Percentiles rank a stretch among this genome's conserved stretches.
Conservation (phyloP, 2,797 vertebrate genomes). For the Cottoperca gobio region DNA sequence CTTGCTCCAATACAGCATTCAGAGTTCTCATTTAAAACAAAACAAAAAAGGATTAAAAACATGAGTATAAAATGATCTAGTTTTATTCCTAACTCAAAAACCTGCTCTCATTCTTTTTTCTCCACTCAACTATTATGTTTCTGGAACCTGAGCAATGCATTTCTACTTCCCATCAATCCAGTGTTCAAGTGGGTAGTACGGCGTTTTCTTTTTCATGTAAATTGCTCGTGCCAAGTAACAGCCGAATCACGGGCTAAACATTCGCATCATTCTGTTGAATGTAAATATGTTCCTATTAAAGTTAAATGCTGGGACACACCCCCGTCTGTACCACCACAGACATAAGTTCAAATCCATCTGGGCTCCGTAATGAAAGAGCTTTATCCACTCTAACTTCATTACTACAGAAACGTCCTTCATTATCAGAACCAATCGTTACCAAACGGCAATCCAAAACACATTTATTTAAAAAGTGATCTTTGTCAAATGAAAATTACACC, state of each 20-base stretch:
- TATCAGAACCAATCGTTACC: conserved; percentile 31
- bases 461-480: conserved; percentile 38
- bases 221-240: neutral
- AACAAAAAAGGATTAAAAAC: conserved; percentile 1
- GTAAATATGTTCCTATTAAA: conserved; percentile 6
- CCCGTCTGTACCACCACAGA: neutral
- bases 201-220: neutral
- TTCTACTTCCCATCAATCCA: conserved; percentile 32
- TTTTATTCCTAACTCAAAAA: conserved; percentile 26
- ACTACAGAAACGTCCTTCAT: conserved; percentile 38
- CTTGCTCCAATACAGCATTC: conserved; percentile 44
- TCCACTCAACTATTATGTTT: neutral
- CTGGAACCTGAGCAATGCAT: neutral
- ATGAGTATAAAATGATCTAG: conserved; percentile 45
- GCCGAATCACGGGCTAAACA: neutral
- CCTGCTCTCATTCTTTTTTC: neutral
- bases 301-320: neutral
- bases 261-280: neutral
- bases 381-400: conserved; percentile 3
- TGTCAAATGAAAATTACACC: conserved; percentile 44
- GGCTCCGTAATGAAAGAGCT: neutral
- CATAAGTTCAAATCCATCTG: neutral
- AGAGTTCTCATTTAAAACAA: neutral
- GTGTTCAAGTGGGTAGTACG: conserved; percentile 28
- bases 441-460: conserved; percentile 41